These are phyloP conservation scores for Origma solitaria DNA, from an alignment of 2,113 vertebrate genomes.

Conservation along the genomic window DNA sequence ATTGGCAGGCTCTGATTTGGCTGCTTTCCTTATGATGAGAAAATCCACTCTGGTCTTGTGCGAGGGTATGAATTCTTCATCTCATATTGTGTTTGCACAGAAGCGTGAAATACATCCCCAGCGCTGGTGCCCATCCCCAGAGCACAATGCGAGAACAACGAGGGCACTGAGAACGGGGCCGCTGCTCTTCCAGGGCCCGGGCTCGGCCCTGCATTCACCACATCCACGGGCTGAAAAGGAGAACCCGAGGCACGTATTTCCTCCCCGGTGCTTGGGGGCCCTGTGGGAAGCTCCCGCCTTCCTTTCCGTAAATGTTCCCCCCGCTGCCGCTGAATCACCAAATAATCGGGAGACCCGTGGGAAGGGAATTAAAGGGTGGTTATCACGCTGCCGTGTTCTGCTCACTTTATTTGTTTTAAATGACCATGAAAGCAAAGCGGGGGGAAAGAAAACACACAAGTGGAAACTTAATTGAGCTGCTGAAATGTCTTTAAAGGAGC, in stretches of 20 bases:
- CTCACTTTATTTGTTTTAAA: constrained; percentile 55
- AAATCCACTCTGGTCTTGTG: not conserved
- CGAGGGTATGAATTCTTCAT: constrained; percentile 14
- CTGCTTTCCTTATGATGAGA: not conserved
- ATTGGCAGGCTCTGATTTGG: constrained; percentile 5
- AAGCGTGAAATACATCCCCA: constrained; percentile 18
- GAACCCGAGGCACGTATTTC: not conserved
- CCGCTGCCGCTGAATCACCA: constrained; percentile 18
- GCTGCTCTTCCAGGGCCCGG: not conserved
- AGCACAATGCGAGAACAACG: not conserved
- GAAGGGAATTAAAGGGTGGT: constrained; percentile 47
- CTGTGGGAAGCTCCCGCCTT: constrained; percentile 22
- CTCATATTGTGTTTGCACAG: constrained; percentile 32
- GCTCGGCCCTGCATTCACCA: not conserved
- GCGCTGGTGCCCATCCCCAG: not conserved
- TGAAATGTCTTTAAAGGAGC: constrained; percentile 41
- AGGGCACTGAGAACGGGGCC: not conserved
- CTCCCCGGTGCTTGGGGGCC: not conserved
- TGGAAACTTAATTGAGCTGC: constrained; percentile 51
- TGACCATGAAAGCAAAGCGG: constrained; percentile 32
- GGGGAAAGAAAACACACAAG: constrained; percentile 25
- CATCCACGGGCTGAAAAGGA: not conserved
- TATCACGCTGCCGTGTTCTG: not conserved
- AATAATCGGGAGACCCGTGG: constrained; percentile 30
- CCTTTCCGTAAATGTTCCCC: not conserved